Base-by-base conservation (phyloP, 2,113 vertebrate genomes). In the Orcinus orca region DNA sequence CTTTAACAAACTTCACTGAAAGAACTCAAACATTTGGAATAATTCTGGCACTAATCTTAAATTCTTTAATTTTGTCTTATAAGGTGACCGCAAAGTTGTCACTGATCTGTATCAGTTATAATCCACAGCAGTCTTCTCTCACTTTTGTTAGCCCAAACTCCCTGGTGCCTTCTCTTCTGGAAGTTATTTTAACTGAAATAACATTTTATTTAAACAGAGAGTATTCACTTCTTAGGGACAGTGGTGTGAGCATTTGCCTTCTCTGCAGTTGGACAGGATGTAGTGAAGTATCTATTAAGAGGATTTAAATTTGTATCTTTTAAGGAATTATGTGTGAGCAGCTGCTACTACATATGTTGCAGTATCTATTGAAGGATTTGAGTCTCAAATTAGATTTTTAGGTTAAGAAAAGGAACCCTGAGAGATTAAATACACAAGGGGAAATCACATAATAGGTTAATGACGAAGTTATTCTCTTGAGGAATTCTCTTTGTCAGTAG, bases 131-230 rank as follows among this genome's bases (percentile, higher is more conserved):
- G 79, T 73, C 36, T 84, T 68, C 71, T n/a, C 65, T 97, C 12
- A 29, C 74, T 68, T 89, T 80, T 38, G 8, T 33, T 74, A 94
- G 25, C 41, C 14, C 31, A n/a, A 73, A 63, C 50, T 90, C 96
- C 93, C 92, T 33, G 26, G 36, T 58, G 90, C 38, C 26, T 96
- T 87, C 71, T 93, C 95, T 98, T 81, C 74, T 96, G 77, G 92
- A 96, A 97, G 31, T 96, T 79, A 23, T 97, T 85, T 71, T 94
- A 63, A 96, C 85, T 85, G 93, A 96, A 96, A 91, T 31, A 97
- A 93, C 68, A 89, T 67, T 92, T 94, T 86, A 87, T 87, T 94
- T 86, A 79, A 95, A 68, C n/a, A 63, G 65, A 44, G 44, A 93
- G 41, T 18, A 41, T 62, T 91, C 92, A 95, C 83, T 58, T 73